Percentiles rank a stretch among this genome's conserved stretches.
These are phyloP conservation scores for Alitta virens DNA, from an alignment of 2,888 invertebrate genomes.

Conservation along the genomic window DNA sequence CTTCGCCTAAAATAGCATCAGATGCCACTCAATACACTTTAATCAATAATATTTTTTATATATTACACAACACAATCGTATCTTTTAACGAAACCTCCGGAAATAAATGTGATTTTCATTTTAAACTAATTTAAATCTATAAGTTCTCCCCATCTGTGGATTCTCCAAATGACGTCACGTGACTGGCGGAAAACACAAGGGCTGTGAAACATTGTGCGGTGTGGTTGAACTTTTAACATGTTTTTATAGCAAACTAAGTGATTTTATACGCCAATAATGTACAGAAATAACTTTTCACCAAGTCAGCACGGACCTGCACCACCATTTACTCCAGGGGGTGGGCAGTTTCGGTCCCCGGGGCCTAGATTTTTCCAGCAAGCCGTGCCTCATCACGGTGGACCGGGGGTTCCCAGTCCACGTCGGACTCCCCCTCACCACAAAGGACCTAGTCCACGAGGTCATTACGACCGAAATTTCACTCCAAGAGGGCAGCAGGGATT, in stretches of 20 bases:
- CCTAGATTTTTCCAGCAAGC: background rate
- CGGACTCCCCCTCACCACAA: background rate
- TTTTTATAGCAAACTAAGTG: background rate
- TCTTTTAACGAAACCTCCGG: too few relatives aligned
- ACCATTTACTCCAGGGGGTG: conserved; percentile 3
- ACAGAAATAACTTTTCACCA: background rate
- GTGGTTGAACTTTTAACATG: background rate
- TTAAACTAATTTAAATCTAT: background rate
- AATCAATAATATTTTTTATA: too few relatives aligned
- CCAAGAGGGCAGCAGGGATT: too few relatives aligned
- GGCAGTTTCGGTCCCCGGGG: conserved; percentile 8
- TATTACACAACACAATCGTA: too few relatives aligned
- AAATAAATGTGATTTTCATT: background rate
- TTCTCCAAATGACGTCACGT: background rate
- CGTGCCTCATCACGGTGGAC: background rate
- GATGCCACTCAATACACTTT: background rate
- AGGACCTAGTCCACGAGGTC: conserved; percentile 32
- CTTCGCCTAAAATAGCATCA: too few relatives aligned
- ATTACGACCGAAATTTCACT: background rate
- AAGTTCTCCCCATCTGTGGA: background rate
- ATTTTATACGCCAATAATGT: background rate
- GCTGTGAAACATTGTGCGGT: background rate
- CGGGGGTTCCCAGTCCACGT: background rate
- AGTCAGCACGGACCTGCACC: background rate
- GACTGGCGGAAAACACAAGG: too few relatives aligned